Conservation (phyloP, 2,888 invertebrate species). For the Drosophila percnosoma region DNA sequence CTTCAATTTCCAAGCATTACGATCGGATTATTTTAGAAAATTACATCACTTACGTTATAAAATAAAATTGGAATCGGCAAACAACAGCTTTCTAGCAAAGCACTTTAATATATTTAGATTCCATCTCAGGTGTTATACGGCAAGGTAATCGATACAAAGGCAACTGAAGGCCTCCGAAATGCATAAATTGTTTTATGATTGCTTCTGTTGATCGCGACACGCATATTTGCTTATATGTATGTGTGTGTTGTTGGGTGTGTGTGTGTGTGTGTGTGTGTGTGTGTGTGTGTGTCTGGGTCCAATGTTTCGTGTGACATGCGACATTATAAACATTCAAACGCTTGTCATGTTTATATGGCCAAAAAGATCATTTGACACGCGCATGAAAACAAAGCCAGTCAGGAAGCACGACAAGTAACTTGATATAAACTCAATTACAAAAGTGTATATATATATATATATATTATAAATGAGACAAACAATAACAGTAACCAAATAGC, state of each 20-base stretch:
- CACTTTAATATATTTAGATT: not conserved
- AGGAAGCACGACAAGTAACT: conserved; percentile 29
- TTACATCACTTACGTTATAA: not conserved
- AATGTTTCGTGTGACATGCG: conserved; percentile 52
- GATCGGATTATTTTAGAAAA: not conserved
- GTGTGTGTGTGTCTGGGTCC: not conserved
- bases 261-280: not conserved
- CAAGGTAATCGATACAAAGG: conserved; percentile 22
- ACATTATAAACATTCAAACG: conserved; percentile 43
- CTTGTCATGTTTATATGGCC: conserved; percentile 43
- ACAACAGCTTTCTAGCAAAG: not conserved
- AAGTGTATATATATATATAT: no score
- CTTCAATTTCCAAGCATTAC: not conserved
- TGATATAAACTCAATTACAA: conserved; percentile 40
- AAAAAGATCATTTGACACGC: conserved; percentile 58
- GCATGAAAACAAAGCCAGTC: conserved; percentile 7
- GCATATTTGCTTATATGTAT: conserved; percentile 18
- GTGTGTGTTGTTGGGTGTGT: not conserved
- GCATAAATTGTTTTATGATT: not conserved
- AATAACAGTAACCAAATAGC: conserved; percentile 23
- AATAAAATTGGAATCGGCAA: not conserved
- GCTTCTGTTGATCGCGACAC: conserved; percentile 40
- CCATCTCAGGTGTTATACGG: not conserved
- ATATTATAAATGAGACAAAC: conserved; percentile 24
- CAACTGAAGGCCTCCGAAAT: not conserved